A percentile compares a stretch with the other conserved stretches of the same genome.
These are phyloP conservation scores for Melanophora roralis DNA, from an alignment of 2,888 invertebrate species.

Conservation along the genomic window DNA sequence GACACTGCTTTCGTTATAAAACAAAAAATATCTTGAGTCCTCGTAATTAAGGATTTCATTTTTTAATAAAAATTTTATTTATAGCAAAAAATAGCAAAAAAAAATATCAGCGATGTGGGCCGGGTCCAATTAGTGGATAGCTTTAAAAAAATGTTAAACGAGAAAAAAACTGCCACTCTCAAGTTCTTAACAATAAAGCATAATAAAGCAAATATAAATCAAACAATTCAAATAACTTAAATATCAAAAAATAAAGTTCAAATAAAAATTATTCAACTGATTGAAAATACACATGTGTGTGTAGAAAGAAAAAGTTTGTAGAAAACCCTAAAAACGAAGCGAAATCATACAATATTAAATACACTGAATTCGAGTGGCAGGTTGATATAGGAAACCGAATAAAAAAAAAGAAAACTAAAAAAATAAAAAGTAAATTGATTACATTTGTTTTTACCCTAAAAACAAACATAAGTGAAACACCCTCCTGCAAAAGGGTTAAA, in stretches of 20 bases:
- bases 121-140: too few species aligned
- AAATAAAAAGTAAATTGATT: slow-evolving; percentile 32
- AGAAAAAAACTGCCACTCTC: not conserved
- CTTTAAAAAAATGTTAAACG: too few species aligned
- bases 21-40: too few species aligned
- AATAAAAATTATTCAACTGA: not conserved
- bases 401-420: not conserved
- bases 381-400: not conserved
- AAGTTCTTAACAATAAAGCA: slow-evolving; percentile 6
- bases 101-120: too few species aligned
- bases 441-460: slow-evolving; percentile 28
- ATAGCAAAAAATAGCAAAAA: too few species aligned
- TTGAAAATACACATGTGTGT: not conserved
- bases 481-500: not conserved
- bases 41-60: too few species aligned
- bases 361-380: not conserved
- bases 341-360: slow-evolving; percentile 29
- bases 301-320: not conserved
- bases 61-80: too few species aligned
- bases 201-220: not conserved
- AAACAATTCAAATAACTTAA: not conserved
- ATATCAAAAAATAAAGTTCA: not conserved
- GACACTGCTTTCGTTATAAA: too few species aligned
- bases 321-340: not conserved
- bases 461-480: not conserved